Percentiles rank a stretch among this genome's conserved stretches.
phyloP scores from a whole-genome alignment of 2,888 invertebrate species.

The Diadromus collaris region DNA sequence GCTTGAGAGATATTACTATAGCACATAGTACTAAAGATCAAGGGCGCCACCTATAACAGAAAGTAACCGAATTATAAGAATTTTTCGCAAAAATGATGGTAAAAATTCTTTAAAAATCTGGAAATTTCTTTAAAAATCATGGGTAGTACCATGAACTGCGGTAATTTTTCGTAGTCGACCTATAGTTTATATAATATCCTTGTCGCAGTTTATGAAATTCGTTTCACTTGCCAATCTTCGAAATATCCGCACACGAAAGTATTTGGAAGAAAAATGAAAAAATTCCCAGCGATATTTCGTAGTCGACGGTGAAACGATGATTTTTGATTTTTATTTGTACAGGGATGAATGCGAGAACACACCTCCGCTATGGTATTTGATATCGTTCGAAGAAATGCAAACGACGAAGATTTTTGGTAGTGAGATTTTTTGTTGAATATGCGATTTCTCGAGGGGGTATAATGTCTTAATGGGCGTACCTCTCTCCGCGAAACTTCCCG shows the following conservation, averaged over 20 bases:
- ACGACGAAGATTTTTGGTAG: slow-evolving; percentile 6
- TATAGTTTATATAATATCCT: no score
- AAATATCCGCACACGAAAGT: slow-evolving; percentile 9
- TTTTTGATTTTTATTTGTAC: not conserved
- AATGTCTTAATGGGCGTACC: slow-evolving; percentile 11
- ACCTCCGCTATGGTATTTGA: not conserved
- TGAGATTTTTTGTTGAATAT: slow-evolving; percentile 22
- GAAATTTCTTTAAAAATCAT: no score
- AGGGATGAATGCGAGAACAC: not conserved
- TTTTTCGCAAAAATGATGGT: no score
- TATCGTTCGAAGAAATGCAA: slow-evolving; percentile 2
- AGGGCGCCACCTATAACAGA: no score
- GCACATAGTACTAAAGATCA: no score
- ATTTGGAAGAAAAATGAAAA: not conserved
- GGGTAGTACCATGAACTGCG: no score
- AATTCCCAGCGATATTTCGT: not conserved
- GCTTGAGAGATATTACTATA: no score
- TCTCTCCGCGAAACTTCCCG: slow-evolving; percentile 1
- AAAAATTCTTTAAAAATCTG: no score
- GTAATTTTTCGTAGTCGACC: no score
- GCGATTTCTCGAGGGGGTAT: slow-evolving; percentile 6
- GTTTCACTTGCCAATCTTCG: not conserved
- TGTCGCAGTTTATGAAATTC: not conserved
- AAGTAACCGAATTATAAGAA: no score
- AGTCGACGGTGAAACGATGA: not conserved